Evolutionary conservation across 2,113 vertebrate species (phyloP), one percentile per base, ranked within the genome.

Genomic region (Alligator sinensis): DNA sequence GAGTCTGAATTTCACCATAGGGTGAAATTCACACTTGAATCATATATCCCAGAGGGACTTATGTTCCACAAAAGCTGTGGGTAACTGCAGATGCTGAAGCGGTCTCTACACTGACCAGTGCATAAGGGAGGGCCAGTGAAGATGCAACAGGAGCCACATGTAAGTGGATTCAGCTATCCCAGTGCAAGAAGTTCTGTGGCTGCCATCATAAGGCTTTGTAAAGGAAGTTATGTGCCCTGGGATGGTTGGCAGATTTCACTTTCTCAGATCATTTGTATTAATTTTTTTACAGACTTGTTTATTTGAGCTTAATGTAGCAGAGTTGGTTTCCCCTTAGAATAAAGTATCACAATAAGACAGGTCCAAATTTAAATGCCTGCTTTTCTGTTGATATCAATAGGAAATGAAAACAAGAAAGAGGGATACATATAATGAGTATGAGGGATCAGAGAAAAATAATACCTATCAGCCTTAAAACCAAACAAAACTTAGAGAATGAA

Each of bases 1-100:
- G 82, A 27, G 9, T 84, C 17, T 34, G 15, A 0, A 1, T 91
- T 89, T 82, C 1, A 74, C 76, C 16, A 63, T 18, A n/a, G 83
- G 81, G 58, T 22, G 1, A 80, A 92, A 80, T 88, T 55, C 64
- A 16, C 12, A 4, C 3, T 78, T 55, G 57, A 27, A 92, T 6
- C 17, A 59, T 77, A 89, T 68, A 34, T 25, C 28, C 64, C 8
- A 17, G 27, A 28, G 59, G 60, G 27, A 82, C 59, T 16, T 54
- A 64, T 34, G 25, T 18, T 47, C 0, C 1, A 7, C 80, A 77
- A 7, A 18, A 58, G 0, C 0, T 5, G 28, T 25, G 83, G 21
- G 9, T 8, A 60, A 4, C 3, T 4, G 3, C 19, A 30, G 28
- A 19, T 19, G 19, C 54, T 55, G 61, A 62, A 81, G 21, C 5